Base-by-base conservation (phyloP, 2,888 invertebrate species). In the Priocnemis perturbator region DNA sequence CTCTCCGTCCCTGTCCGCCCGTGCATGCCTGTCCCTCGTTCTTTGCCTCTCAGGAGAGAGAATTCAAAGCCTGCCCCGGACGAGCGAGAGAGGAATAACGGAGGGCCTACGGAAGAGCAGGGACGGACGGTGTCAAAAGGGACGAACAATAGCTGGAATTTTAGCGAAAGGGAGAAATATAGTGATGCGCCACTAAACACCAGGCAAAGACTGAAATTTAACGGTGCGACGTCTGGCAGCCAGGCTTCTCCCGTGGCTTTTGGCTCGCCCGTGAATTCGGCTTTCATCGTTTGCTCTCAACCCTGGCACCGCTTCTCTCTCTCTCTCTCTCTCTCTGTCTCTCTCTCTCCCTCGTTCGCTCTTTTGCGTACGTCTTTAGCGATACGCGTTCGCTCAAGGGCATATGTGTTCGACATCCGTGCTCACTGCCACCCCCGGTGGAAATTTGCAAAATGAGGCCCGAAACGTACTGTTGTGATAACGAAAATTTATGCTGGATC, bases 61-160 rank as follows among this genome's bases (percentile, higher is more conserved):
- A 80, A 79, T 73, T 77, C 79, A 78, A 79, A 78, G 78, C 71
- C 66, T 50, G 62, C 52, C 56, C 63, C 67, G 60, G 65, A 67
- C 50, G 55, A 50, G 47, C 30, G 60, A 60, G 15, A 52, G 55
- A 55, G 21, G 55, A 21, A 17, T 14, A 26, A 55, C 15, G 57
- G 21, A 14, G 50, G 58, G 61, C 48, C 52, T 55, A 66, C 37
- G 37, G 61, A 53, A 50, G 52, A 30, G 60, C n/a, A 21, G 44
- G 23, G 20, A 45, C 58, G 66, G 17, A 20, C 58, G 56, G 19
- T 50, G 47, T 69, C 64, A 61, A 75, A 73, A 75, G 72, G 70
- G 68, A 69, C 63, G 77, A 73, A 82, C 75, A 78, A 78, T 81
- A 75, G 69, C 62, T 64, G 69, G 78, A 80, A 77, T 78, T 78